phyloP scores from a whole-genome alignment of 2,888 invertebrate species.

The Athalia circularis region DNA sequence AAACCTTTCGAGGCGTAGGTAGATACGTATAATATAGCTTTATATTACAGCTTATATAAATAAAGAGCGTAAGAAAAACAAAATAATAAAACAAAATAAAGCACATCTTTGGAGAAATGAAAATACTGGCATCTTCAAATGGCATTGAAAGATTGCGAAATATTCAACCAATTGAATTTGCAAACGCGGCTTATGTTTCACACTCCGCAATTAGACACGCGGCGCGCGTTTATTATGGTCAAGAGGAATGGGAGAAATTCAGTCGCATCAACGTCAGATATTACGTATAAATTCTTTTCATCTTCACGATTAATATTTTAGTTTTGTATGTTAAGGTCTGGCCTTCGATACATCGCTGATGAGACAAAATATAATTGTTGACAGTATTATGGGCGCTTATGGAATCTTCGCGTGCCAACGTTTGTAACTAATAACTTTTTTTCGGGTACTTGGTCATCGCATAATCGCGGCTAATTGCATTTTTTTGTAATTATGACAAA shows the following conservation, averaged over 20 bases:
- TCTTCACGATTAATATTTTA: background rate
- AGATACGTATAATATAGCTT: no score
- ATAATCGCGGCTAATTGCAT: background rate
- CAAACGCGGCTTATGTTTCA: slow-evolving; percentile 18
- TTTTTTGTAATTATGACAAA: background rate
- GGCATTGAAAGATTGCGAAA: slow-evolving; percentile 26
- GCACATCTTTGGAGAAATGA: background rate
- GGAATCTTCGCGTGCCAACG: slow-evolving; percentile 1
- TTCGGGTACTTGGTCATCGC: no score
- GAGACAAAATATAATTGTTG: slow-evolving; percentile 13
- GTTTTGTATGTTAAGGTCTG: slow-evolving; percentile 4
- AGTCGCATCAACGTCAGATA: background rate
- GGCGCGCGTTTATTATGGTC: background rate
- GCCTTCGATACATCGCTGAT: slow-evolving; percentile 23
- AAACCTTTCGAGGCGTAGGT: background rate
- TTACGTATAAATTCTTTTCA: background rate
- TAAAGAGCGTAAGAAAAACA: no score
- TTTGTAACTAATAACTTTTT: no score
- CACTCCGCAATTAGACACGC: slow-evolving; percentile 3
- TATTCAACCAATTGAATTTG: slow-evolving; percentile 21
- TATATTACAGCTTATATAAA: no score
- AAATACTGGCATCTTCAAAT: background rate
- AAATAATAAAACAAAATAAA: background rate
- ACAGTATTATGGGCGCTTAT: slow-evolving; percentile 6
- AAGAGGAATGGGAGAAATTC: background rate